A percentile compares a stretch with the other conserved stretches of the same genome.
Conservation (phyloP, 2,888 invertebrate genomes). For the Rapana venosa region DNA sequence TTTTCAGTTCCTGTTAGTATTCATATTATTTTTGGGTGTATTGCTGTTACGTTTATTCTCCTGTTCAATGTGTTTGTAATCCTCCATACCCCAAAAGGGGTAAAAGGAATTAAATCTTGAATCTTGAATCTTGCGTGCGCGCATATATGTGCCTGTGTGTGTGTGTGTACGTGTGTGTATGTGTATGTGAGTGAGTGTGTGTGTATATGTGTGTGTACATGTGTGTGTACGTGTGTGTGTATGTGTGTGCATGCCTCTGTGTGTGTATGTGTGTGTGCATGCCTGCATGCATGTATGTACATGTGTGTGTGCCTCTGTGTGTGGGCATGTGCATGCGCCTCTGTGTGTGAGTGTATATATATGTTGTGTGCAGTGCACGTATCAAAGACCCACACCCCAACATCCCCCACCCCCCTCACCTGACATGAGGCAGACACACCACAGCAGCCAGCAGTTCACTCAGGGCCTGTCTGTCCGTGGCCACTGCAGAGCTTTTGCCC, state of each 20-base stretch:
- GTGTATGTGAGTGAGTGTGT: background rate
- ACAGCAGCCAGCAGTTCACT: conserved; percentile 51
- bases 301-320: background rate
- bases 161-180: background rate
- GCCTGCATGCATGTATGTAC: background rate
- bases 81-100: too few species aligned
- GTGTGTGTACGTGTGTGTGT: background rate
- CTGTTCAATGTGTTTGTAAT: too few species aligned
- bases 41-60: too few species aligned
- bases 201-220: background rate
- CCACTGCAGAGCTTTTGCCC: background rate
- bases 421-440: conserved; percentile 71
- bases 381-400: too few species aligned
- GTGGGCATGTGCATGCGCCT: background rate
- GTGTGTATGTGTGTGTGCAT: conserved; percentile 7
- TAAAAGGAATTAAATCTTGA: too few species aligned
- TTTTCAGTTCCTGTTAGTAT: too few species aligned
- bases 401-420: conserved; percentile 50
- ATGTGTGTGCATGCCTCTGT: conserved; percentile 4
- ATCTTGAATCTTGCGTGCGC: too few species aligned
- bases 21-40: too few species aligned
- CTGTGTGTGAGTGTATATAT: background rate
- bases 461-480: background rate
- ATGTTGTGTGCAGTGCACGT: background rate
- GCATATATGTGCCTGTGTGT: background rate